Conservation (phyloP, 2,797 vertebrate genomes). For the Orientallactaga sibirica region DNA sequence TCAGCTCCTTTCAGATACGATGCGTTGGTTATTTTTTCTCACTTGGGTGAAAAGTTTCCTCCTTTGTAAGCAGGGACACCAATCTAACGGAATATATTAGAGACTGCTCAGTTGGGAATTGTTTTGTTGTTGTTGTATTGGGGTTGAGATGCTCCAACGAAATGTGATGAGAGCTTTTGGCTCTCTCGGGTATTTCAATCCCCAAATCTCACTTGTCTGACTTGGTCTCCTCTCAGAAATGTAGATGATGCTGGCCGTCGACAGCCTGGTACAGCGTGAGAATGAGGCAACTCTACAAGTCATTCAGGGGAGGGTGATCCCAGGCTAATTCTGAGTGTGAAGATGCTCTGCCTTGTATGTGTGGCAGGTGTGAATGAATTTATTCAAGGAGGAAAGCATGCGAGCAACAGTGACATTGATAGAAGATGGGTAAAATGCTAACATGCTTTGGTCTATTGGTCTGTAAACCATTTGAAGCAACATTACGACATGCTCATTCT, state of each 20-base stretch:
- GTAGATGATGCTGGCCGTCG: neutral
- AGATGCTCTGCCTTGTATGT: neutral
- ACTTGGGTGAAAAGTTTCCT: conserved; percentile 43
- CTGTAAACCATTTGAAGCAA: neutral
- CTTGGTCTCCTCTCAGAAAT: conserved; percentile 28
- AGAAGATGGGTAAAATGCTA: conserved; percentile 17
- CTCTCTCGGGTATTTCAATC: neutral
- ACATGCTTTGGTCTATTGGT: neutral
- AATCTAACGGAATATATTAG: conserved; percentile 33
- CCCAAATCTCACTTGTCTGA: neutral
- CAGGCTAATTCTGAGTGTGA: neutral
- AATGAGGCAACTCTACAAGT: neutral
- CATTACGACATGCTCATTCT: neutral
- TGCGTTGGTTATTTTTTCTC: conserved; percentile 55
- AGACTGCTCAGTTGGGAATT: neutral
- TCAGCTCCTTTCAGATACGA: conserved; percentile 46
- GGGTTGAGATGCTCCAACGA: conserved; percentile 22
- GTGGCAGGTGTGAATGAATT: neutral
- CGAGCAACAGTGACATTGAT: neutral
- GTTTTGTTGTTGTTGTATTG: neutral
- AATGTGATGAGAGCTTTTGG: neutral
- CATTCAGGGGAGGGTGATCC: neutral
- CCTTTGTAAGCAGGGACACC: neutral
- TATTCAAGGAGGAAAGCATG: neutral
- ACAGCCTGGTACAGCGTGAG: neutral